These are phyloP conservation scores for Lasioglossum morio DNA, from an alignment of 2,888 invertebrate genomes.

Conservation along the genomic window DNA sequence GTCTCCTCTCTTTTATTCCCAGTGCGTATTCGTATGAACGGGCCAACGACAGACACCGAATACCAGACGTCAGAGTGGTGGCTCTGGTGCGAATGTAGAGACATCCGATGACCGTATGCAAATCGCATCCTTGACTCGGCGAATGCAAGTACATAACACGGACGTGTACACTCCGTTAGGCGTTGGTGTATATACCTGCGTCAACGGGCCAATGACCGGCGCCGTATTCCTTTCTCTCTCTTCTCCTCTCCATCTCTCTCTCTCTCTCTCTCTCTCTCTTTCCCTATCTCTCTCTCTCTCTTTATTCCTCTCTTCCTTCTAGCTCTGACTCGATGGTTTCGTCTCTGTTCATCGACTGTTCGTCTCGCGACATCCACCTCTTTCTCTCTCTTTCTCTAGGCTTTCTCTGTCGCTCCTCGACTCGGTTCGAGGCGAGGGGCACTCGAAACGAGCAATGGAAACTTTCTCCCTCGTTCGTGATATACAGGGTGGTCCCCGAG, in stretches of 20 bases:
- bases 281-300: neutral
- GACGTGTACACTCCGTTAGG: conserved; percentile 68
- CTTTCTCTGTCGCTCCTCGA: conserved; percentile 10
- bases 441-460: conserved; percentile 63
- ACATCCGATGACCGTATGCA: conserved; percentile 71
- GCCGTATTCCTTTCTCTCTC: conserved; percentile 41
- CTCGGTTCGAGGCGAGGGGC: conserved; percentile 31
- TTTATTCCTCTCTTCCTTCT: conserved; percentile 8
- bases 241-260: conserved; percentile 4
- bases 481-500: conserved; percentile 53
- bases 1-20: conserved; percentile 50
- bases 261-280: neutral
- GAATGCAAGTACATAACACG: conserved; percentile 69
- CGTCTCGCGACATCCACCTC: conserved; percentile 3
- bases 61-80: conserved; percentile 46
- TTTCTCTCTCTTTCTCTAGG: conserved; percentile 5
- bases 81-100: conserved; percentile 62
- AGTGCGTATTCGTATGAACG: conserved; percentile 58
- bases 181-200: conserved; percentile 65
- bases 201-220: conserved; percentile 70
- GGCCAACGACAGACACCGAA: conserved; percentile 59
- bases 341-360: conserved; percentile 2
- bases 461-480: conserved; percentile 70
- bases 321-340: neutral
- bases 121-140: conserved; percentile 72